Conservation (phyloP, 2,888 invertebrate species). For the Nezara viridula region DNA sequence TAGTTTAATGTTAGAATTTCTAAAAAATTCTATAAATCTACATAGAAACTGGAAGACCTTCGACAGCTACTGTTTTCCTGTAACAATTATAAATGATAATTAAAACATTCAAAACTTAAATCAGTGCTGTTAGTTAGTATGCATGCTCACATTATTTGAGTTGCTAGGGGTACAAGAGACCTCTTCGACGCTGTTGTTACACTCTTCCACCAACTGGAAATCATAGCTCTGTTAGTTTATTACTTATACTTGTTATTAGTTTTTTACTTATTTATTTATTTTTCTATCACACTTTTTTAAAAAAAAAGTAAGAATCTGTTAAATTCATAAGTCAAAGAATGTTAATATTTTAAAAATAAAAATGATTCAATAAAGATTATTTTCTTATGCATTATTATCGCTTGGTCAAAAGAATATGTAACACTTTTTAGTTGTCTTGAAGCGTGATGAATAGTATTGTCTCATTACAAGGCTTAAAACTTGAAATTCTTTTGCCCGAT, state of each 20-base stretch:
- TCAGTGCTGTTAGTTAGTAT: not conserved
- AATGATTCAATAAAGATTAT: too few relatives aligned
- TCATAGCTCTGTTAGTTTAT: not conserved
- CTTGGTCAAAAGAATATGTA: too few relatives aligned
- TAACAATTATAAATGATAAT: not conserved
- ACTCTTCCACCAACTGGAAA: slow-evolving; percentile 57
- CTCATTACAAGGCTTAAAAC: not conserved
- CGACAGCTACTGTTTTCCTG: not conserved
- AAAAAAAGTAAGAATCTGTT: not conserved
- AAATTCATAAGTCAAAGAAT: too few relatives aligned
- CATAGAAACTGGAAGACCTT: slow-evolving; percentile 56
- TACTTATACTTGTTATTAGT: not conserved
- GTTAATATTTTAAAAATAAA: not conserved
- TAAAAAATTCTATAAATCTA: not conserved
- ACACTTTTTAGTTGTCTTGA: too few relatives aligned
- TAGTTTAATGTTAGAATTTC: not conserved
- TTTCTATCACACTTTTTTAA: too few relatives aligned
- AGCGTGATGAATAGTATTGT: not conserved
- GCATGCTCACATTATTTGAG: slow-evolving; percentile 36
- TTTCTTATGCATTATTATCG: too few relatives aligned
- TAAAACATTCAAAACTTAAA: not conserved
- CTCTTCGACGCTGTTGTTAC: slow-evolving; percentile 51
- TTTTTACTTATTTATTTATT: too few relatives aligned
- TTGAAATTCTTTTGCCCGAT: not conserved
- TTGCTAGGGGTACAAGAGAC: slow-evolving; percentile 17